Conservation (phyloP, 2,888 invertebrate genomes). For the Stenchaetothrips biformis region DNA sequence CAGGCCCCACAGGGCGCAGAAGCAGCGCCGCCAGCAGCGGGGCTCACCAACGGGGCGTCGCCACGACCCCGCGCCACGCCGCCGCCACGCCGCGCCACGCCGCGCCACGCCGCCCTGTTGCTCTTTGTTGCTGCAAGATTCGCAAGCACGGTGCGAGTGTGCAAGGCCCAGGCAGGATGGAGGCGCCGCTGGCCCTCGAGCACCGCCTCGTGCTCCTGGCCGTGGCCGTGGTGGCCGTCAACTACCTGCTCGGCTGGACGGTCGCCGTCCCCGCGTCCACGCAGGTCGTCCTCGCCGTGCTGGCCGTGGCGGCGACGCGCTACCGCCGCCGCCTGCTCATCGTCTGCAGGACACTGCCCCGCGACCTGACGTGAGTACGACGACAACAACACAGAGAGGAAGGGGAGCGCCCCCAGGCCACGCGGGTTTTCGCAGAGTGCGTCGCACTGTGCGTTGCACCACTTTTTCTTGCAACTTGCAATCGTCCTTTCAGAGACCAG, state of each 20-base stretch:
- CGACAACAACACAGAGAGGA: no score
- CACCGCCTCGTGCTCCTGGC: background rate
- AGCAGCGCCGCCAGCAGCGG: background rate
- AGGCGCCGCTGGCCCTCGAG: background rate
- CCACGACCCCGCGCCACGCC: background rate
- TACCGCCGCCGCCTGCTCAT: background rate
- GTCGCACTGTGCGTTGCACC: background rate
- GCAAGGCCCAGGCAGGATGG: background rate
- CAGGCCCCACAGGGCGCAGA: background rate
- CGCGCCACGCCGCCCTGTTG: background rate
- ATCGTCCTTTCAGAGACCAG: background rate
- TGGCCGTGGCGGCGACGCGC: background rate
- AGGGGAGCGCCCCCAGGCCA: background rate
- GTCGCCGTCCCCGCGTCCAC: background rate
- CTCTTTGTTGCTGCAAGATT: background rate
- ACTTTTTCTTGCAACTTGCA: background rate
- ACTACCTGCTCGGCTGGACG: background rate
- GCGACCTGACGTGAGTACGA: constrained; percentile 1
- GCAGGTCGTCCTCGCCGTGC: constrained; percentile 3
- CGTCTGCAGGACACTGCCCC: background rate
- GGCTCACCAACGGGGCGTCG: background rate
- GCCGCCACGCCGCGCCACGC: background rate
- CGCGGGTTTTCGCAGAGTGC: background rate
- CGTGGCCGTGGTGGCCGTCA: background rate
- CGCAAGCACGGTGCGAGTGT: background rate